These are phyloP conservation scores for Ectobius pallidus DNA, from an alignment of 2,888 invertebrate genomes.

Conservation along the genomic window DNA sequence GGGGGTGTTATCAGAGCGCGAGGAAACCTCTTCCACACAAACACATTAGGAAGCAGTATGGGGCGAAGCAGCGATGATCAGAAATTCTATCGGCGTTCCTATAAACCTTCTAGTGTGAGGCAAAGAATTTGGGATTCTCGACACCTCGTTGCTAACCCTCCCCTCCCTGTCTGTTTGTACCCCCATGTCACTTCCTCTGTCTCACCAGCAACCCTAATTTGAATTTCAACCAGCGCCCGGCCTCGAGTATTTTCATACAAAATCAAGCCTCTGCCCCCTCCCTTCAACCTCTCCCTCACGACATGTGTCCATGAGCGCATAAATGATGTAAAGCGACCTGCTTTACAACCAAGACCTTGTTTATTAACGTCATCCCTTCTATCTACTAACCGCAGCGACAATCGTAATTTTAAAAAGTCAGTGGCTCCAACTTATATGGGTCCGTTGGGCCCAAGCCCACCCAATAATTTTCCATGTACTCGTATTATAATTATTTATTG, in stretches of 20 bases:
- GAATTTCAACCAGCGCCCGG: conserved; percentile 39
- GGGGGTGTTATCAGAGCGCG: neutral
- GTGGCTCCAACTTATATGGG: too few species aligned
- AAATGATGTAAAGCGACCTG: neutral
- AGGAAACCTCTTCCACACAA: conserved; percentile 4
- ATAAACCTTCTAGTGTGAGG: conserved; percentile 24
- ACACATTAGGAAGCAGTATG: neutral
- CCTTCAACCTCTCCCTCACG: too few species aligned
- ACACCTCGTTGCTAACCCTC: neutral
- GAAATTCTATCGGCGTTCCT: conserved; percentile 30
- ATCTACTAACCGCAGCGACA: too few species aligned
- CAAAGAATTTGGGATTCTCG: conserved; percentile 11
- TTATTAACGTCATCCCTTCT: too few species aligned
- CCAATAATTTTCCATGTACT: too few species aligned
- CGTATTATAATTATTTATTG: too few species aligned
- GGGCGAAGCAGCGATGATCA: conserved; percentile 18
- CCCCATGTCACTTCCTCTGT: conserved; percentile 21
- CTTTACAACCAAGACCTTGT: neutral
- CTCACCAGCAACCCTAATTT: conserved; percentile 34
- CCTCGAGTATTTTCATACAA: conserved; percentile 38
- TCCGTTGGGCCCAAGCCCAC: too few species aligned
- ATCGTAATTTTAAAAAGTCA: too few species aligned
- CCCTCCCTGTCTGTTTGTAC: conserved; percentile 2
- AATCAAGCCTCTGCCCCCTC: conserved; percentile 31
- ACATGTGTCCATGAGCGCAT: conserved; percentile 5